Percentiles rank a stretch among this genome's conserved stretches.
Evolutionary conservation across 2,113 vertebrate genomes (phyloP).

Genomic region (Lepus europaeus): DNA sequence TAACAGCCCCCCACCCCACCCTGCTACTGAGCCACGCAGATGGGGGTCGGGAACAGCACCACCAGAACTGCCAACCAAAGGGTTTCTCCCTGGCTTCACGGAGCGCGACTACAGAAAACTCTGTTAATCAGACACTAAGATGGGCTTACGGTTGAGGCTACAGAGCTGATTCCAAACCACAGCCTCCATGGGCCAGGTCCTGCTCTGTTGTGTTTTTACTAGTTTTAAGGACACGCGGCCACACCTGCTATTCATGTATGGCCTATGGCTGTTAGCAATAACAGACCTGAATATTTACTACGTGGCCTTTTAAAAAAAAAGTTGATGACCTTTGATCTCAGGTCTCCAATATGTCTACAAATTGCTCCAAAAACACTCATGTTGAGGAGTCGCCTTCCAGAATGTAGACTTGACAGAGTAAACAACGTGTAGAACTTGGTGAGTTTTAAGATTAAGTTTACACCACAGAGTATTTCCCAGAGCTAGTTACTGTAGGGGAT

Average conservation of each 20-base stretch:
- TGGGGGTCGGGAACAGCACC: neutral
- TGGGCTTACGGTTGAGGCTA: neutral
- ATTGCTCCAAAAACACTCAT: neutral
- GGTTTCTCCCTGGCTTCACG: no score
- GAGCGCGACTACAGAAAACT: neutral
- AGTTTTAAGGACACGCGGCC: neutral
- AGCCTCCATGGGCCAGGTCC: neutral
- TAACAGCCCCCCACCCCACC: neutral
- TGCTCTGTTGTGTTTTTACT: neutral
- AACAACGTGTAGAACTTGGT: neutral
- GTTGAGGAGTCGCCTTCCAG: neutral
- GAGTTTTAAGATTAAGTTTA: neutral
- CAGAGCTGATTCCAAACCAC: neutral
- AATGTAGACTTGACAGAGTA: neutral
- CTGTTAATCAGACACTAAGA: neutral
- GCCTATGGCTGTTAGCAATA: neutral
- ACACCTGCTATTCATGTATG: neutral
- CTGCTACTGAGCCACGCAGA: neutral
- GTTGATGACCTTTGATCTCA: neutral
- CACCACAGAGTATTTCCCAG: neutral
- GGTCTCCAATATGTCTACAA: neutral
- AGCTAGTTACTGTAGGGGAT: neutral
- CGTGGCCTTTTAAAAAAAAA: neutral
- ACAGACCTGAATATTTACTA: neutral
- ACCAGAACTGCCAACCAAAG: neutral